Percentiles rank a stretch among this genome's conserved stretches.
Conservation (phyloP, 2,797 vertebrate species). For the Aselliscus stoliczkanus region DNA sequence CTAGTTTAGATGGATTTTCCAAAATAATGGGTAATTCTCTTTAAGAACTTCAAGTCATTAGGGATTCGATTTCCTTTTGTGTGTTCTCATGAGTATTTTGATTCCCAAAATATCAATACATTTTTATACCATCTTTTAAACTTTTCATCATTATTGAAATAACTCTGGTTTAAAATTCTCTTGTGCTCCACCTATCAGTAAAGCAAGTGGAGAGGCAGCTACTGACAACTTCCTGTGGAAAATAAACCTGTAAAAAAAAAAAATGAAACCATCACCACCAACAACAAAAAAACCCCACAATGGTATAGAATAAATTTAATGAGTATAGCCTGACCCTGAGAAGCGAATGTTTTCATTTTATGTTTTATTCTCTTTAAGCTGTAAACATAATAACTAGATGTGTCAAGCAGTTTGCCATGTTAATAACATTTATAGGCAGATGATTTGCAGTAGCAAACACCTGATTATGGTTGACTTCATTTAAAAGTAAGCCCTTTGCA, state of each 20-base stretch:
- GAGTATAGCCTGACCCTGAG: background rate
- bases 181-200: conserved; percentile 19
- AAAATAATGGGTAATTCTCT: conserved; percentile 12
- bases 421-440: conserved; percentile 19
- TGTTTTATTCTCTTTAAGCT: conserved; percentile 32
- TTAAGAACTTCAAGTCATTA: background rate
- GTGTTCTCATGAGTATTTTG: background rate
- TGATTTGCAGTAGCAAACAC: background rate
- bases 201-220: background rate
- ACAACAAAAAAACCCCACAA: background rate
- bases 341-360: conserved; percentile 31
- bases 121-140: background rate
- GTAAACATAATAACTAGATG: conserved; percentile 17
- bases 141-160: conserved; percentile 13
- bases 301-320: conserved; percentile 38
- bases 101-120: background rate
- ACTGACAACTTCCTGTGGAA: background rate
- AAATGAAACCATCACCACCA: background rate
- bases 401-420: conserved; percentile 34
- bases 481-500: conserved; percentile 40
- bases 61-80: background rate
- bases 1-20: background rate
- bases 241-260: background rate
- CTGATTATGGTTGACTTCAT: conserved; percentile 49
- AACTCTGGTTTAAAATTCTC: conserved; percentile 13